Evolutionary conservation across 1,140 invertebrate genomes (phyloP).

Genomic region (Bombus terrestris): DNA sequence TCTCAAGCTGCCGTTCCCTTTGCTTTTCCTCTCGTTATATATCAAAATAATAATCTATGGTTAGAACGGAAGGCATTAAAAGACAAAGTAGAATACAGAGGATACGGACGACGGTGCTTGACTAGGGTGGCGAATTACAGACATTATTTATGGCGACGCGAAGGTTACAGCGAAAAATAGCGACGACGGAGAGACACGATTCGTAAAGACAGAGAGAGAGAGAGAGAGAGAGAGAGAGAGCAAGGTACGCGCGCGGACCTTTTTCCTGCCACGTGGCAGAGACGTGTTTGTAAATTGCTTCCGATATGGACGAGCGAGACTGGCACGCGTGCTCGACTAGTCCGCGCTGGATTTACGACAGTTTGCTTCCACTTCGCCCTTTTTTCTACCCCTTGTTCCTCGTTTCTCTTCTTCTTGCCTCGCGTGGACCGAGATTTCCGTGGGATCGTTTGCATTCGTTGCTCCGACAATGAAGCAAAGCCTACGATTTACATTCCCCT

Average conservation of each 20-base stretch:
- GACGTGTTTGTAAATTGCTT: slow-evolving; percentile 73
- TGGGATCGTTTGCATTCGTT: slow-evolving; percentile 36
- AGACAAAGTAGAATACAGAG: slow-evolving; percentile 58
- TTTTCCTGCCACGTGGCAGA: slow-evolving; percentile 73
- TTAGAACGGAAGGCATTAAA: slow-evolving; percentile 72
- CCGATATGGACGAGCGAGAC: slow-evolving; percentile 67
- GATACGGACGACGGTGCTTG: slow-evolving; percentile 43
- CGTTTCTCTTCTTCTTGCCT: not conserved
- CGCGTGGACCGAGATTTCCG: slow-evolving; percentile 8
- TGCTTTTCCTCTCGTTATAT: slow-evolving; percentile 30
- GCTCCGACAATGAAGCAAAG: slow-evolving; percentile 5
- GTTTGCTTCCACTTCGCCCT: slow-evolving; percentile 34
- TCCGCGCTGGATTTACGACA: slow-evolving; percentile 61
- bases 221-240: not conserved
- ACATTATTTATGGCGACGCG: slow-evolving; percentile 66
- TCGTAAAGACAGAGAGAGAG: not conserved
- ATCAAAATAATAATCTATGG: slow-evolving; percentile 75
- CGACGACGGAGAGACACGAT: slow-evolving; percentile 35
- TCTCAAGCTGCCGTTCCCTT: slow-evolving; percentile 6
- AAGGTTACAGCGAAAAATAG: slow-evolving; percentile 57
- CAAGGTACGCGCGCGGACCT: slow-evolving; percentile 10
- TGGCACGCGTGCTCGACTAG: slow-evolving; percentile 55
- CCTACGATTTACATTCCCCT: slow-evolving; percentile 19
- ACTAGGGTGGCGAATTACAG: slow-evolving; percentile 60
- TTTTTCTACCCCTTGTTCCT: slow-evolving; percentile 13